Percentiles rank a stretch among this genome's conserved stretches.
These are phyloP conservation scores for Cinclus cinclus DNA, from an alignment of 2,113 vertebrate genomes.

Conservation along the genomic window DNA sequence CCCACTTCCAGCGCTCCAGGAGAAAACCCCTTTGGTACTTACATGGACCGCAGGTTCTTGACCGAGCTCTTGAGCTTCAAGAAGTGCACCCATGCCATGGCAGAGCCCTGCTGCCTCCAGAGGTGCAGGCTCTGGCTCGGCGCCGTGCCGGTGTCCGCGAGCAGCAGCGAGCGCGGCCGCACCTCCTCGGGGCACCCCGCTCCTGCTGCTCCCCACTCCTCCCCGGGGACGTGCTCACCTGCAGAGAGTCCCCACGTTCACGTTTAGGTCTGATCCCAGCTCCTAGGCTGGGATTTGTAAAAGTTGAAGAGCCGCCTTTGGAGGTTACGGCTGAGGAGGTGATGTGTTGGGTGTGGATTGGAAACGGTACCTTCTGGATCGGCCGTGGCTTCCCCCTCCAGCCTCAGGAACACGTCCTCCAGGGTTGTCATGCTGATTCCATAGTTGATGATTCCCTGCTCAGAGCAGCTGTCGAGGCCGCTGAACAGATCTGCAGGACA, in stretches of 20 bases:
- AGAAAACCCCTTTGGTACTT: neutral
- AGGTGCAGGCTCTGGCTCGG: conserved; percentile 57
- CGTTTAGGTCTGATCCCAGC: neutral
- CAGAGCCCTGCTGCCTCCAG: conserved; percentile 88
- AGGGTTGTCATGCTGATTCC: conserved; percentile 92
- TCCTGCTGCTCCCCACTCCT: conserved; percentile 67
- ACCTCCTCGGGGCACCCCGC: conserved; percentile 29
- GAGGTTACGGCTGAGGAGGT: neutral
- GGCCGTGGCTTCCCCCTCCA: conserved; percentile 83
- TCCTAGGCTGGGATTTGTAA: accelerated
- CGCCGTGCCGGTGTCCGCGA: conserved; percentile 52
- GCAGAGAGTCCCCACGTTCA: neutral
- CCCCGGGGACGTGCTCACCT: conserved; percentile 76
- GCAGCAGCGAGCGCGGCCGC: conserved; percentile 64
- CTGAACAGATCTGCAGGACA: conserved; percentile 81
- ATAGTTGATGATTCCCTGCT: conserved; percentile 82
- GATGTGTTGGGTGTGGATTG: no score
- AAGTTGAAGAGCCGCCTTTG: neutral
- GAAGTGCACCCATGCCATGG: conserved; percentile 82
- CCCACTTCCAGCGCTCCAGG: neutral
- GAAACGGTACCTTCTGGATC: conserved; percentile 80
- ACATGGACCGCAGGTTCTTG: conserved; percentile 73
- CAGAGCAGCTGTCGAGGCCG: conserved; percentile 76
- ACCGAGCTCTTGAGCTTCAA: conserved; percentile 80
- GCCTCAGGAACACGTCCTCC: conserved; percentile 90